Evolutionary conservation across 2,888 invertebrate species (phyloP).

Genomic region (Synergus umbraculus): DNA sequence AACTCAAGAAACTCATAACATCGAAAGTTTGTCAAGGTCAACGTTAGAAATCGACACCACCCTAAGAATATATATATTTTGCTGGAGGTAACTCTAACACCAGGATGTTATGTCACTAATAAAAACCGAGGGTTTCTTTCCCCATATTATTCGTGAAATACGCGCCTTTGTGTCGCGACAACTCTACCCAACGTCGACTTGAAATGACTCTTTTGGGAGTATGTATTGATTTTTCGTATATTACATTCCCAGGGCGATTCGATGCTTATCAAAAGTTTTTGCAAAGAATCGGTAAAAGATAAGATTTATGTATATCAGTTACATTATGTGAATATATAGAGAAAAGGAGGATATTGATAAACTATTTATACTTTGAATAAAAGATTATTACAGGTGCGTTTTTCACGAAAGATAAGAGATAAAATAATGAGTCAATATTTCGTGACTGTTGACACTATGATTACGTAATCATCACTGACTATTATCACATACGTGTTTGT

Average conservation of each 20-base stretch:
- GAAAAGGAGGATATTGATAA: not conserved
- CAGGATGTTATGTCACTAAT: not conserved
- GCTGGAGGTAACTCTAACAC: too few relatives aligned
- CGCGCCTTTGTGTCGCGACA: constrained; percentile 33
- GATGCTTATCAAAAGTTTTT: not conserved
- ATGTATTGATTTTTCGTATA: constrained; percentile 11
- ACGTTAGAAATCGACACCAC: too few relatives aligned
- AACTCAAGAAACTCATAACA: too few relatives aligned
- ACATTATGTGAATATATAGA: not conserved
- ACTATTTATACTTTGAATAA: too few relatives aligned
- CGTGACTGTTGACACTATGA: too few relatives aligned
- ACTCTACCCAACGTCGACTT: not conserved
- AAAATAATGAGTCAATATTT: too few relatives aligned
- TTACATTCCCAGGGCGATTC: not conserved
- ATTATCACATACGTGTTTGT: too few relatives aligned
- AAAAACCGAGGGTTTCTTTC: not conserved
- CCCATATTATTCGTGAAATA: not conserved
- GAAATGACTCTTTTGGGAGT: not conserved
- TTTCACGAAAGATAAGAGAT: too few relatives aligned
- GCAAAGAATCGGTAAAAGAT: not conserved
- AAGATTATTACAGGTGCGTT: too few relatives aligned
- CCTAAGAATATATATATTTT: too few relatives aligned
- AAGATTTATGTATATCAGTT: not conserved
- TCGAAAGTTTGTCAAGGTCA: too few relatives aligned
- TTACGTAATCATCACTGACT: too few relatives aligned